Conservation (phyloP, 2,888 invertebrate genomes). For the Oxyteleia sp. region DNA sequence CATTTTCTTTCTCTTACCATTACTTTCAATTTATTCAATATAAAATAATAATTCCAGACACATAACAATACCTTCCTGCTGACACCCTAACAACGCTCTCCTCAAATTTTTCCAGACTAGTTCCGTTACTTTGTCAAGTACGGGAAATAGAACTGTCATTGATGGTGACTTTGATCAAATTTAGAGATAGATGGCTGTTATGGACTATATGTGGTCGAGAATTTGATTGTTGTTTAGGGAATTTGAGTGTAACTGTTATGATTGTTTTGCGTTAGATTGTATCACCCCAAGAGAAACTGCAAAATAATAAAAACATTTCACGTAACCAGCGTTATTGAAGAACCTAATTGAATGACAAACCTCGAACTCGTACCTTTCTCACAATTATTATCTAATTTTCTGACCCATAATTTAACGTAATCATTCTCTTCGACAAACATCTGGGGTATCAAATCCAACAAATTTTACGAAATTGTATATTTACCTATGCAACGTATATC, state of each 20-base stretch:
- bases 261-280: conserved; percentile 42
- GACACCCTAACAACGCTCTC: no score
- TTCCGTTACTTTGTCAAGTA: no score
- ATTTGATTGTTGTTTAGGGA: conserved; percentile 55
- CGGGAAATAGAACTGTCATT: no score
- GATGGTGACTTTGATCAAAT: conserved; percentile 58
- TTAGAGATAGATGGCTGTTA: conserved; percentile 62
- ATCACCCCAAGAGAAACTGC: not conserved
- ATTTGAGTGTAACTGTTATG: conserved; percentile 38
- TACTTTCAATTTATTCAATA: no score
- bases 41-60: no score
- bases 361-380: not conserved
- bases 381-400: conserved; percentile 34
- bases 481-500: conserved; percentile 38
- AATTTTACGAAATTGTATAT: conserved; percentile 48
- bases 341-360: conserved; percentile 14
- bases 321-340: conserved; percentile 11
- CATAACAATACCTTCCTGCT: no score
- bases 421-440: conserved; percentile 51
- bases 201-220: conserved; percentile 22
- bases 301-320: not conserved
- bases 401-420: conserved; percentile 27
- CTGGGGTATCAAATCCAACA: conserved; percentile 40
- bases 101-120: no score
- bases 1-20: no score